These are phyloP conservation scores for Drosophila mojavensis DNA, from an alignment of 1,140 invertebrate species.

Conservation along the genomic window DNA sequence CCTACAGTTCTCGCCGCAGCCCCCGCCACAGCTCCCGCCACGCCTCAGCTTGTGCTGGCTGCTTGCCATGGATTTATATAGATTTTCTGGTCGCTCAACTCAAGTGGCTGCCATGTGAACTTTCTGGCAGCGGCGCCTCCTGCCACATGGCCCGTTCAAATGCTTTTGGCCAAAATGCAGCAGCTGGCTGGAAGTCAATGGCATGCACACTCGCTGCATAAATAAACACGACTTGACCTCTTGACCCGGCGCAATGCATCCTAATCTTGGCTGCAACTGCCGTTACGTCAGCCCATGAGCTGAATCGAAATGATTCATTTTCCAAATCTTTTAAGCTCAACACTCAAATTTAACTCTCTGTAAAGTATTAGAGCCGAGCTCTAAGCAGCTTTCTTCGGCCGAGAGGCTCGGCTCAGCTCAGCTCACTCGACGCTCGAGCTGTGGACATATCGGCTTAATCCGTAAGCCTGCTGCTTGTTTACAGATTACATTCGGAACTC, in stretches of 20 bases:
- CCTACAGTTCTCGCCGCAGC: neutral
- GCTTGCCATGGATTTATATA: slow-evolving; percentile 43
- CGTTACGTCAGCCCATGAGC: too few species aligned
- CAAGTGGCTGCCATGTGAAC: slow-evolving; percentile 40
- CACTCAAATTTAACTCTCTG: neutral
- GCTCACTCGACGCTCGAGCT: neutral
- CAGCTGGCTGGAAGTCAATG: neutral
- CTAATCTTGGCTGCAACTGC: neutral
- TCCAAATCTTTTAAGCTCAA: too few species aligned
- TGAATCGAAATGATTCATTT: too few species aligned
- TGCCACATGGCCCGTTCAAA: too few species aligned
- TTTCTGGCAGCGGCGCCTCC: slow-evolving; percentile 12
- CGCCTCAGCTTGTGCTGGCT: slow-evolving; percentile 18
- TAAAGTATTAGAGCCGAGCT: neutral
- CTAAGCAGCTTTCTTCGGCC: neutral
- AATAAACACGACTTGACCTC: slow-evolving; percentile 40
- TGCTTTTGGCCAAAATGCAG: neutral
- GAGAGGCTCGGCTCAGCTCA: too few species aligned
- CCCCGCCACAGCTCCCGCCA: neutral
- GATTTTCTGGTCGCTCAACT: slow-evolving; percentile 46
- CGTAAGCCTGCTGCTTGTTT: neutral
- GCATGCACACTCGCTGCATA: slow-evolving; percentile 30
- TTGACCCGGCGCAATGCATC: slow-evolving; percentile 3
- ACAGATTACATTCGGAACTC: too few species aligned
- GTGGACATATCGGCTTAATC: neutral